Base-by-base conservation (phyloP, 2,113 vertebrate species). In the Larimichthys crocea region DNA sequence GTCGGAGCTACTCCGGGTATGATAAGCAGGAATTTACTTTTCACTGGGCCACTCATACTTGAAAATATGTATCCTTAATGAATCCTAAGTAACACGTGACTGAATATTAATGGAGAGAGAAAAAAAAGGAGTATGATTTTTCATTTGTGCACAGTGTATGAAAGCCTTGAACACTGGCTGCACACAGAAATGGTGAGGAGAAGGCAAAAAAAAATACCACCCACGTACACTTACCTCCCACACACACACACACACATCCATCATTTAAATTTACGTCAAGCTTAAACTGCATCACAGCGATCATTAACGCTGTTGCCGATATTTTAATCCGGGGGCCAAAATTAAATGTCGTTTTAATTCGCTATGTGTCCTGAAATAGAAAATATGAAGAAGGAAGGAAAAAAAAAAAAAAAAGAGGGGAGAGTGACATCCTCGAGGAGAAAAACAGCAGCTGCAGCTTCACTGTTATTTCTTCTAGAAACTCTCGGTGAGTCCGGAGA, bases 191-290 rank as follows among this genome's bases (percentile, higher is more conserved):
- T 40, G 76, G 66, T 5, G 55, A 85, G 63, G 77, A 85, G 61
- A 92, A 88, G 72, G 82, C 79, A 90, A 83, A 84, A 80, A 26
- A 44, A 87, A 81, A 77, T 67, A 86, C 77, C 90, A 76, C 91
- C 92, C 88, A 93, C 92, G 35, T 69, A 68, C 70, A 66, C 50
- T 70, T 57, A 46, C 85, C 84, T 73, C 91, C 89, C 90, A 53
- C 80, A 87, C 73, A 83, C 82, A 86, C 65, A 40, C 35, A 40
- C 35, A 40, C 35, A 35, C 90, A 56, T 76, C 52, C 79, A 88
- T 89, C 78, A 87, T 83, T 90, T 76, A 78, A 73, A 91, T 87
- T 62, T 80, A 85, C 76, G 52, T 87, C 79, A 80, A 79, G 81
- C 74, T 35, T 64, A 52, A 80, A 66, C 64, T 20, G 75, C 74